phyloP scores from a whole-genome alignment of 2,113 vertebrate genomes.

The Nothobranchius kuhntae region DNA sequence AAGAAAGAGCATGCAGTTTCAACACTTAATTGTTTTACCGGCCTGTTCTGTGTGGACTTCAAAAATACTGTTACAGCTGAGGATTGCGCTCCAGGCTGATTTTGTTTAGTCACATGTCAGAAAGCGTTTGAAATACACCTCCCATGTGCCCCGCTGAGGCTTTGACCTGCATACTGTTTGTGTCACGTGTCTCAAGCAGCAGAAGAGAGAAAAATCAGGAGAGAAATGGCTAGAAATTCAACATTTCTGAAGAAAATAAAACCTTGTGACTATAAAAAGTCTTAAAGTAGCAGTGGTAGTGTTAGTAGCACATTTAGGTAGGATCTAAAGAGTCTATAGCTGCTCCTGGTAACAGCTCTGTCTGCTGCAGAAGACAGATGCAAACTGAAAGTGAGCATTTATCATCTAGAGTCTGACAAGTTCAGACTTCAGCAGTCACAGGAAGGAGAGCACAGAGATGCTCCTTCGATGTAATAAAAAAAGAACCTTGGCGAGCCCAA shows the following conservation, averaged over 20 bases:
- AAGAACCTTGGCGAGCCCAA: conserved; percentile 43
- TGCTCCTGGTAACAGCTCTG: conserved; percentile 10
- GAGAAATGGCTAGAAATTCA: conserved; percentile 5
- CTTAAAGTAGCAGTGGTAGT: conserved; percentile 13
- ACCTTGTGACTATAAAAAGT: conserved; percentile 1
- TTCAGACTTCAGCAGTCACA: conserved; percentile 11
- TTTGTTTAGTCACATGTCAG: not conserved
- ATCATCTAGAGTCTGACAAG: conserved; percentile 1
- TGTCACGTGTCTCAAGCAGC: conserved; percentile 1
- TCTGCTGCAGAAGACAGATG: conserved; percentile 14
- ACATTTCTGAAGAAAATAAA: not conserved
- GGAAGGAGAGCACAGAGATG: conserved; percentile 8
- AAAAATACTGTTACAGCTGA: not conserved
- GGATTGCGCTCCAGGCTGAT: not conserved
- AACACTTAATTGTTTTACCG: not conserved
- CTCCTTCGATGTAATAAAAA: conserved; percentile 42
- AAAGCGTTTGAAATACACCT: not conserved
- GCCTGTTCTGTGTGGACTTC: conserved; percentile 4
- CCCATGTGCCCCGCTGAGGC: conserved; percentile 21
- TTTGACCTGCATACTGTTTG: conserved; percentile 18
- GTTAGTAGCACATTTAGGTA: conserved; percentile 24
- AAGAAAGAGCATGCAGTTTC: no score
- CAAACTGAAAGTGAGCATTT: conserved; percentile 10
- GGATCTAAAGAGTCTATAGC: conserved; percentile 7
- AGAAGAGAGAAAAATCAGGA: not conserved